A percentile compares a stretch with the other conserved stretches of the same genome.
phyloP scores from a whole-genome alignment of 2,888 invertebrate species.

The Drosophila mimetica region DNA sequence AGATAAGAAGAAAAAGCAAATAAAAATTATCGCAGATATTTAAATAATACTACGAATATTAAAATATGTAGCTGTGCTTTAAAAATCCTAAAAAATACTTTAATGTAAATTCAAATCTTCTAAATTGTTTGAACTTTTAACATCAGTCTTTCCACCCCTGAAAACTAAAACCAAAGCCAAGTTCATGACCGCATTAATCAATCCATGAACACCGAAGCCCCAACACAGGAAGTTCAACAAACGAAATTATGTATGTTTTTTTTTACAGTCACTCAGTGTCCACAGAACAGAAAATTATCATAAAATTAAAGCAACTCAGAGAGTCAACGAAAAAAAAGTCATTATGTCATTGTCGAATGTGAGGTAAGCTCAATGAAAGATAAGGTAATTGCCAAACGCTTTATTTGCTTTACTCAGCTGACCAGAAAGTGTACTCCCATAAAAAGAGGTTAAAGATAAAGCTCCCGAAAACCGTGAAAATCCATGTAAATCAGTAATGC shows the following conservation, averaged over 20 bases:
- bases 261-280: slow-evolving; percentile 8
- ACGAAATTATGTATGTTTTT: slow-evolving; percentile 31
- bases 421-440: slow-evolving; percentile 5
- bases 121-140: neutral
- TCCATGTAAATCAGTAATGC: slow-evolving; percentile 62
- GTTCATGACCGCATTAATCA: slow-evolving; percentile 42
- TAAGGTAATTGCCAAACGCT: slow-evolving; percentile 5
- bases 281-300: slow-evolving; percentile 20
- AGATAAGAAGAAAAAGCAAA: neutral
- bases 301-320: slow-evolving; percentile 31
- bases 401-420: slow-evolving; percentile 12
- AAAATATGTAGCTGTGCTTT: no score
- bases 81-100: neutral
- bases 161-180: slow-evolving; percentile 9
- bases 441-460: slow-evolving; percentile 14
- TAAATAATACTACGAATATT: no score
- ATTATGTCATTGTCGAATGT: slow-evolving; percentile 28
- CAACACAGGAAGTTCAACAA: slow-evolving; percentile 62
- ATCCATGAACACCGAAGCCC: slow-evolving; percentile 14
- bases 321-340: slow-evolving; percentile 26
- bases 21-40: neutral
- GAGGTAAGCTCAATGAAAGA: slow-evolving; percentile 20
- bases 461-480: slow-evolving; percentile 25
- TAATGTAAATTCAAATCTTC: no score
- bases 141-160: neutral